Conservation (phyloP, 2,888 invertebrate genomes). For the Automeris io region DNA sequence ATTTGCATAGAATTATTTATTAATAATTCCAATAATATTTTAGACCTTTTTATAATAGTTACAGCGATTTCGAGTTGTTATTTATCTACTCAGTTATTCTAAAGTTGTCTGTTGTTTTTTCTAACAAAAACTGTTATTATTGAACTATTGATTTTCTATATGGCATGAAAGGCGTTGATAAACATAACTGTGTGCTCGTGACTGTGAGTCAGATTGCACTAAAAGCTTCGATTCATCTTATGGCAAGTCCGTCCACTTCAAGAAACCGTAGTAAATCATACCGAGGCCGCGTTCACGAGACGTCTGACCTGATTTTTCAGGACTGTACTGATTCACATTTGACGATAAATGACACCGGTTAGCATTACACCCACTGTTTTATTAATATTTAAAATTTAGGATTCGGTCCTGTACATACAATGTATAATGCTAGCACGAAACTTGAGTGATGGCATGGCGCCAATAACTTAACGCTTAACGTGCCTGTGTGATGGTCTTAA, state of each 20-base stretch:
- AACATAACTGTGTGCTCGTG: conserved; percentile 47
- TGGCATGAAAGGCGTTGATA: background rate
- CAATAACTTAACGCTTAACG: conserved; percentile 66
- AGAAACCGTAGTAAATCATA: conserved; percentile 60
- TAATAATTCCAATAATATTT: no score
- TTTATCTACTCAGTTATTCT: no score
- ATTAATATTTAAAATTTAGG: background rate
- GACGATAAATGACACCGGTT: conserved; percentile 16
- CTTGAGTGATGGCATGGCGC: conserved; percentile 52
- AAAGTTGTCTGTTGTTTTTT: no score
- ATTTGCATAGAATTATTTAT: no score
- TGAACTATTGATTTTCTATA: background rate
- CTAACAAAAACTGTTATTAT: background rate
- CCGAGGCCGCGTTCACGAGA: conserved; percentile 37
- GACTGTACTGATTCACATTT: conserved; percentile 36
- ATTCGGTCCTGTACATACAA: background rate
- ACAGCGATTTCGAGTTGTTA: no score
- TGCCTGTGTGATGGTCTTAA: conserved; percentile 59
- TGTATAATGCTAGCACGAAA: conserved; percentile 51
- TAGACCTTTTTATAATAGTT: no score
- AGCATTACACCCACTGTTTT: background rate
- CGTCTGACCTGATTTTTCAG: conserved; percentile 57
- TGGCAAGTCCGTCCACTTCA: conserved; percentile 59
- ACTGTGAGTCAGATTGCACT: conserved; percentile 54
- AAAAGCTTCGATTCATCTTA: conserved; percentile 71